Evolutionary conservation across 2,888 invertebrate species (phyloP).

Genomic region (Schizaphis graminum): DNA sequence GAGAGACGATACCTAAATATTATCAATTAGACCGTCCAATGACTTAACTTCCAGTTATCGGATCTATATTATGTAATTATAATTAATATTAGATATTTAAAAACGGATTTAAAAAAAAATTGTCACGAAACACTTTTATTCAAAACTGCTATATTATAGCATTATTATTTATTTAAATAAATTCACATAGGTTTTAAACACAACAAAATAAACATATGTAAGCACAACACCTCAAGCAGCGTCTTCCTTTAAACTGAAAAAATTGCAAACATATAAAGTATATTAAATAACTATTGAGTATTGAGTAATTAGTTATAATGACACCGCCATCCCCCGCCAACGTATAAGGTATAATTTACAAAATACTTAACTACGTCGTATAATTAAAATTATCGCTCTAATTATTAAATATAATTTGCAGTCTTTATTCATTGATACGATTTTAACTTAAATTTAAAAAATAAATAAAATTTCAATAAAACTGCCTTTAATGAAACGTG

Average conservation of each 20-base stretch:
- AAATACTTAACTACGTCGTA: background rate
- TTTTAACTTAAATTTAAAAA: background rate
- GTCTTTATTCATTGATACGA: background rate
- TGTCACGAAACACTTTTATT: background rate
- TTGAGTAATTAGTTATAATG: background rate
- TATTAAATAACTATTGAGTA: background rate
- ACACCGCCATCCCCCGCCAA: background rate
- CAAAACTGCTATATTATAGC: background rate
- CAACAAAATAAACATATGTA: background rate
- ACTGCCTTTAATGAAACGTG: background rate
- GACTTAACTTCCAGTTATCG: slow-evolving; percentile 9
- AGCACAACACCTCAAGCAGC: background rate
- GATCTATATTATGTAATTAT: background rate
- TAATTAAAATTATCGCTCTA: background rate
- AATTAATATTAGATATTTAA: background rate
- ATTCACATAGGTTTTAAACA: background rate
- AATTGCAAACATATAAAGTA: background rate
- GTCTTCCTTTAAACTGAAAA: background rate
- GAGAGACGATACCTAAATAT: background rate
- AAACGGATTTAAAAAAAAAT: background rate
- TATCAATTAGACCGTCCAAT: background rate
- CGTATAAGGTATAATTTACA: background rate
- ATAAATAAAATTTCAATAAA: background rate
- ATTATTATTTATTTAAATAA: background rate
- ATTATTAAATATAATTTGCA: background rate